Evolutionary conservation across 1,140 invertebrate species (phyloP), one percentile per base, ranked within the genome.

Genomic region (Papilio xuthus): DNA sequence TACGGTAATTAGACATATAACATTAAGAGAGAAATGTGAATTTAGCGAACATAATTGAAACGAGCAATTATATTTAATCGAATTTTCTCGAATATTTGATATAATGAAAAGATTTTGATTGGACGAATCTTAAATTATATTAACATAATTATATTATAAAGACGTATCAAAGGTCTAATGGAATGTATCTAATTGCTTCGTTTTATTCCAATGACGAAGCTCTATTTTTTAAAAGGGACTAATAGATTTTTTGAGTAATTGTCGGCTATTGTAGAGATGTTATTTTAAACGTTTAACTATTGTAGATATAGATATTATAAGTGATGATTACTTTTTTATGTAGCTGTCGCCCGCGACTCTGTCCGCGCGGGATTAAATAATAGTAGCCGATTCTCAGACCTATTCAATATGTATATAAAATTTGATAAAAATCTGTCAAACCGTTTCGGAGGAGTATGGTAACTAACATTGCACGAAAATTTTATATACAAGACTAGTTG

Each of bases 61-160:
- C 23, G 37, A 60, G 37, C 53, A 75, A 75, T 75, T 69, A 78
- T 44, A 50, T 73, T 67, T 78, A 79, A 79, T 72, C 28, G 69
- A 73, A 44, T 72, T 74, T n/a, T 56, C 74, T 74, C 53, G 71
- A 47, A 73, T 79, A 78, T 78, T 78, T 60, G 50, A 53, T 50
- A 20, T 71, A 79, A 79, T 74, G 74, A 79, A 79, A 56, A 72
- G 50, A 72, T 72, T 53, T 42, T 73, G 32, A 79, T 74, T 44
- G 41, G 13, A 56, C 37, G 69, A 78, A 42, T 42, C 74, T 42
- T 37, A 60, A 76, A 75, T 79, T 73, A 77, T 80, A 78, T 78
- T 79, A 67, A 67, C 20, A 63, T 85, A 82, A 84, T 82, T 81
- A 83, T 47, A 79, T 77, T 81, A 53, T 76, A 37, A 41, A 79